Base-by-base conservation (phyloP, 2,888 invertebrate species). In the Ceratothoa steindachneri region DNA sequence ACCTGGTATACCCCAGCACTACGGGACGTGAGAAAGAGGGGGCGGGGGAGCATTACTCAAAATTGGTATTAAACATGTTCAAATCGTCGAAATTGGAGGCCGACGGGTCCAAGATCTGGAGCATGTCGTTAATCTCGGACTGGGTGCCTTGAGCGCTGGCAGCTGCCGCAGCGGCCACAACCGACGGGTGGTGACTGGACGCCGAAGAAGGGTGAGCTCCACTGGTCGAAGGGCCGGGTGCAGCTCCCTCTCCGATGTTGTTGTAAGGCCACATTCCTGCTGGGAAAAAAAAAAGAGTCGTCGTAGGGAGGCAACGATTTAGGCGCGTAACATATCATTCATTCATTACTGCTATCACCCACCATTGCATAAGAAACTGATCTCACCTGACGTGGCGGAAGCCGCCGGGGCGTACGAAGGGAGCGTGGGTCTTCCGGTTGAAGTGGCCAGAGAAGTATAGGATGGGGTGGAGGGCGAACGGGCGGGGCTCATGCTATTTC, bases 51-150 rank as follows among this genome's bases (percentile, higher is more conserved):
- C n/a, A n/a, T 80, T 60, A 90, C 86, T 90, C 90, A 83, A 91
- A 91, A 81, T 88, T 89, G 70, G 80, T 74, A 81, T 93, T 90
- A 85, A 95, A 95, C 93, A 95, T 95, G 83, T 91, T 92, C 82
- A 95, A 88, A 85, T 95, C 95, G 84, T 94, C 94, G 84, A 95
- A 95, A 30, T 92, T 90, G 74, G 92, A 88, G 69, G 90, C 91
- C 82, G 90, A 89, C 84, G 93, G 93, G 85, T 94, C 87, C 73
- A 95, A 86, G 89, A 95, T 94, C 85, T 95, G 94, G 82, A 95
- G 87, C 94, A 95, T 94, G 83, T 95, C 95, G 19, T 93, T 91
- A 73, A 95, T 88, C 86, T 94, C 94, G 82, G 90, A 91, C 5
- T 89, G 90, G 81, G 89, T 89, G 9, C 76, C 53, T 74, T 72